These are phyloP conservation scores for Dallia pectoralis DNA, from an alignment of 2,797 vertebrate species.

Conservation along the genomic window DNA sequence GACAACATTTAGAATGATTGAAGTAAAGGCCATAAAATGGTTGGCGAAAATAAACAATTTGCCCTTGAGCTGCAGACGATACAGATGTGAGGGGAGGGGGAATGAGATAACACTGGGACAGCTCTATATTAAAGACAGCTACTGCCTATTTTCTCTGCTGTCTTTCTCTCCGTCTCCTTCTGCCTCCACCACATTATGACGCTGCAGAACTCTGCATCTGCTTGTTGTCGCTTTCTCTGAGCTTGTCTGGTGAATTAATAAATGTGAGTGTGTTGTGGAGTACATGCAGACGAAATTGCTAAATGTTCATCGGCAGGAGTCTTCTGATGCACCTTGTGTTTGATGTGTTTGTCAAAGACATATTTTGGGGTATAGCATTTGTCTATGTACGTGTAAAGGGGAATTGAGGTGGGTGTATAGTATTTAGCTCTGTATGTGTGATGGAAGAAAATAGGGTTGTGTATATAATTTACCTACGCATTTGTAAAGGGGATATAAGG, in stretches of 20 bases:
- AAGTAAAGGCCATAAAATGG: constrained; percentile 82
- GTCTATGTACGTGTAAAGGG: too few relatives aligned
- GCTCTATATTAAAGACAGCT: constrained; percentile 27
- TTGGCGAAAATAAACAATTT: constrained; percentile 61
- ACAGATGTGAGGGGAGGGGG: constrained; percentile 26
- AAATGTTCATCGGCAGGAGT: background rate
- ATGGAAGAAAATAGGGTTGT: background rate
- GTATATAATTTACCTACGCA: too few relatives aligned
- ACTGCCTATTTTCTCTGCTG: background rate
- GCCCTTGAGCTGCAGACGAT: constrained; percentile 58
- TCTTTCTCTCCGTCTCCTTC: constrained; percentile 5
- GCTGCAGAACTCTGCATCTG: background rate
- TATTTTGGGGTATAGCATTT: background rate
- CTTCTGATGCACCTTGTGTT: background rate
- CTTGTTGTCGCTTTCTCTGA: background rate
- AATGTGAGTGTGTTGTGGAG: background rate
- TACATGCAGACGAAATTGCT: background rate
- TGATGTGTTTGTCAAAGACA: constrained; percentile 1
- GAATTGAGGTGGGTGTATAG: too few relatives aligned
- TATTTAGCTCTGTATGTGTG: too few relatives aligned
- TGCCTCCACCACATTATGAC: background rate
- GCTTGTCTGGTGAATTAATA: background rate
- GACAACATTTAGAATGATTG: constrained; percentile 63
- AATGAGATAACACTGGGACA: constrained; percentile 53
- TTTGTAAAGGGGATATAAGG: too few relatives aligned